phyloP scores from a whole-genome alignment of 1,140 invertebrate genomes.

The Ylistrum balloti region DNA sequence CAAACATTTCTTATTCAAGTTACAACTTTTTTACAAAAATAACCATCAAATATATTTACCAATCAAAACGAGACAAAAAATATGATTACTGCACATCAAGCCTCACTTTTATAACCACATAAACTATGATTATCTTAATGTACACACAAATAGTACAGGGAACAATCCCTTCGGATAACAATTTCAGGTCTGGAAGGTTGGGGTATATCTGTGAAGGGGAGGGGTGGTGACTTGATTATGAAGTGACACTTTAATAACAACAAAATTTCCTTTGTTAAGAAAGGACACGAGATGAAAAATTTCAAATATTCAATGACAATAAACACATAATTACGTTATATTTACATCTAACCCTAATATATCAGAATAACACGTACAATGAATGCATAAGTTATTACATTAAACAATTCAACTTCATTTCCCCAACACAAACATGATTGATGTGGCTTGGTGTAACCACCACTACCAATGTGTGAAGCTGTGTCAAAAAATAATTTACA shows the following conservation, averaged over 20 bases:
- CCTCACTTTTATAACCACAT: background rate
- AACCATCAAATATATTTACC: constrained; percentile 40
- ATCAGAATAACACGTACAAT: background rate
- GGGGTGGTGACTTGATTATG: background rate
- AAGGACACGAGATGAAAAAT: background rate
- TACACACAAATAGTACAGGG: constrained; percentile 8
- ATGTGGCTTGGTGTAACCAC: too few species aligned
- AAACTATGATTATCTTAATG: background rate
- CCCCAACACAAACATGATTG: constrained; percentile 5
- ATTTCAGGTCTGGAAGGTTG: background rate
- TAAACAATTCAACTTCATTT: background rate
- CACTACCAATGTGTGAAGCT: background rate
- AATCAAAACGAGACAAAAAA: background rate
- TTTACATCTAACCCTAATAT: background rate
- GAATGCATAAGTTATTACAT: constrained; percentile 11
- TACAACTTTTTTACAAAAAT: constrained; percentile 34
- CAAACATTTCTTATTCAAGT: background rate
- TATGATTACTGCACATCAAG: constrained; percentile 28
- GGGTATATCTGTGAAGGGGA: background rate
- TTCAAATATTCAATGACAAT: background rate
- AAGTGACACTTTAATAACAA: background rate
- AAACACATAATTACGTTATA: background rate
- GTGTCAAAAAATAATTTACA: background rate
- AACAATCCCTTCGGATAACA: background rate
- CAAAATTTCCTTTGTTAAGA: background rate